phyloP scores from a whole-genome alignment of 2,888 invertebrate genomes.

The Tenthredo notha region DNA sequence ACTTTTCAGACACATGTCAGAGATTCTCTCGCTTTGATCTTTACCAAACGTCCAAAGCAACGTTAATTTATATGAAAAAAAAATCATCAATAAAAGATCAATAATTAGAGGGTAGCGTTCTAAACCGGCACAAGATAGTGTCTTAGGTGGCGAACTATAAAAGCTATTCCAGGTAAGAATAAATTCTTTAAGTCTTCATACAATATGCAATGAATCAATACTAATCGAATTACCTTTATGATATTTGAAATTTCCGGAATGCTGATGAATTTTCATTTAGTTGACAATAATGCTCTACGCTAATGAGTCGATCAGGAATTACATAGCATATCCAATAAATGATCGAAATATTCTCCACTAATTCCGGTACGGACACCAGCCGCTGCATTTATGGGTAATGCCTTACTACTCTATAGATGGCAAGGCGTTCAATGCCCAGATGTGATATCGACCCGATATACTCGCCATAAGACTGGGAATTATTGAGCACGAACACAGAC shows the following conservation, averaged over 20 bases:
- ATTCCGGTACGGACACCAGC: not conserved
- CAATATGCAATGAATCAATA: not conserved
- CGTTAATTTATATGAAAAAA: not conserved
- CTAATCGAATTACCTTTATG: not conserved
- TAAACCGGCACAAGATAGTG: not conserved
- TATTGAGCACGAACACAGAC: not conserved
- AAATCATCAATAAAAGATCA: not conserved
- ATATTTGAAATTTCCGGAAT: not conserved
- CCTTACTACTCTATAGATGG: not conserved
- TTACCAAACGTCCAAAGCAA: not conserved
- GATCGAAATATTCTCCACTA: constrained; percentile 11
- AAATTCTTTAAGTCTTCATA: not conserved
- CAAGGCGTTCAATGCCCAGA: constrained; percentile 19
- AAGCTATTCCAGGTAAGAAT: not conserved
- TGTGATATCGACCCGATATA: constrained; percentile 27
- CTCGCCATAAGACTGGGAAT: not conserved
- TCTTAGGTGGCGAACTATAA: not conserved
- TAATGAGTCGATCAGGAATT: constrained; percentile 5
- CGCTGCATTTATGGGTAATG: not conserved
- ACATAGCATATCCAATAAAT: not conserved
- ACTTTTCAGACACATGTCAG: not conserved
- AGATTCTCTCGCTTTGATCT: not conserved
- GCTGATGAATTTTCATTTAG: not conserved
- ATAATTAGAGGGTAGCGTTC: not conserved
- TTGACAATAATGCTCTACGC: not conserved